Percentiles rank a stretch among this genome's conserved stretches.
phyloP scores from a whole-genome alignment of 2,113 vertebrate genomes.

The Tetrax tetrax region DNA sequence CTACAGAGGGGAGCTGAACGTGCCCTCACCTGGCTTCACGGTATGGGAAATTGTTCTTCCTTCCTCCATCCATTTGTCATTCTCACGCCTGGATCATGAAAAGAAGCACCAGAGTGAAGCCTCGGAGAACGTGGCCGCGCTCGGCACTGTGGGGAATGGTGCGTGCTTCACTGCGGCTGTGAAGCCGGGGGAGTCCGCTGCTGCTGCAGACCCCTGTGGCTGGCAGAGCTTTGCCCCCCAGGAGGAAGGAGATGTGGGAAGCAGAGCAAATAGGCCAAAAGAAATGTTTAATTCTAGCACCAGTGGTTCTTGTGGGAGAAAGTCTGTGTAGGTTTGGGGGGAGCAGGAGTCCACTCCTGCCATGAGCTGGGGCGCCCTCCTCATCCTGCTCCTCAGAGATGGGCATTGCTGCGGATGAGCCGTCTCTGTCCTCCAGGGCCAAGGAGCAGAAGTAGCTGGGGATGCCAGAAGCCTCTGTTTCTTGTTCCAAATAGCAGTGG shows the following conservation, averaged over 20 bases:
- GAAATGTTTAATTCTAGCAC: fast-evolving
- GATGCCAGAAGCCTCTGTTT: neutral
- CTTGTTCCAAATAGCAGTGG: neutral
- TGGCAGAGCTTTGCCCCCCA: neutral
- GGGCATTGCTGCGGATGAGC: neutral
- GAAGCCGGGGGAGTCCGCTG: neutral
- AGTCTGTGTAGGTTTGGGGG: neutral
- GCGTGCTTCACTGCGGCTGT: fast-evolving
- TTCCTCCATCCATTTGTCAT: neutral
- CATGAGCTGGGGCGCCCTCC: neutral
- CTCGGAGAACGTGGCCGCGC: neutral
- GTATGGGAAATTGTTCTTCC: neutral
- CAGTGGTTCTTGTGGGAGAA: neutral
- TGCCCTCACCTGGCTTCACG: neutral
- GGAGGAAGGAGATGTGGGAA: neutral
- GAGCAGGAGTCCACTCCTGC: neutral
- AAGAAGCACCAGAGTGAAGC: neutral
- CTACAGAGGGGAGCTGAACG: neutral
- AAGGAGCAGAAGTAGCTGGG: neutral
- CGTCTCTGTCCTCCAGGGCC: neutral
- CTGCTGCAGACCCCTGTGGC: neutral
- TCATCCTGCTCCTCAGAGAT: neutral
- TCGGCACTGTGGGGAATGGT: fast-evolving
- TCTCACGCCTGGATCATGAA: neutral
- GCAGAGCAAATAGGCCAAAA: neutral